Conservation (phyloP, 2,113 vertebrate species). For the Prionailurus bengalensis region DNA sequence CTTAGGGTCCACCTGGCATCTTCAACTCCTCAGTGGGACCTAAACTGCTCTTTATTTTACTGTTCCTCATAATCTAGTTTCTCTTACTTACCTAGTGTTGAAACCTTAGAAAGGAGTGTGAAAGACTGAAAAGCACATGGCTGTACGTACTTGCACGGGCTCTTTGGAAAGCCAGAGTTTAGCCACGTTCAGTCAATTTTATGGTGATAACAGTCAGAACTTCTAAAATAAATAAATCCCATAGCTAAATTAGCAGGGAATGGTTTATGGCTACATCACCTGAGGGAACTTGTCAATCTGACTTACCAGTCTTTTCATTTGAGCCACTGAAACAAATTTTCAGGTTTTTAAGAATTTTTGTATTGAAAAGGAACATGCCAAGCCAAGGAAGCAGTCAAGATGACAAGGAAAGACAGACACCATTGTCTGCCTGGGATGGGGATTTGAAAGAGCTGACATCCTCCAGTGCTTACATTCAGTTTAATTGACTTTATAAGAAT, state of each 20-base stretch:
- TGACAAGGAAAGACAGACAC: constrained; percentile 23
- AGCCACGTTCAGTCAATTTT: constrained; percentile 8
- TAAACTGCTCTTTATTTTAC: background rate
- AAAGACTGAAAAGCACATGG: background rate
- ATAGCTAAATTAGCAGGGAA: background rate
- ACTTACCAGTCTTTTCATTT: constrained; percentile 53
- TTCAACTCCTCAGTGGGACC: background rate
- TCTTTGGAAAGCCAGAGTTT: constrained; percentile 38
- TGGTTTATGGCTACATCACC: background rate
- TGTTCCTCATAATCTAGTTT: background rate
- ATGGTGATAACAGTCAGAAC: constrained; percentile 42
- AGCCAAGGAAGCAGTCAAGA: background rate
- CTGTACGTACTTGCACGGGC: background rate
- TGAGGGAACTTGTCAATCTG: constrained; percentile 7
- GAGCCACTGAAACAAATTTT: constrained; percentile 33
- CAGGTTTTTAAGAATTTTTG: background rate
- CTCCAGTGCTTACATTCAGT: constrained; percentile 4
- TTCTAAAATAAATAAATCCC: constrained; percentile 44
- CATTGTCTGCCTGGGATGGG: background rate
- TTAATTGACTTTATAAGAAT: background rate
- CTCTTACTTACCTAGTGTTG: background rate
- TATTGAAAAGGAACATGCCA: background rate
- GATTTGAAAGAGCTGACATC: constrained; percentile 1
- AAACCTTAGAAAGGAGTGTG: background rate
- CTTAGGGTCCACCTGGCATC: background rate